Conservation (phyloP, 2,888 invertebrate species). For the Frankliniella intonsa region DNA sequence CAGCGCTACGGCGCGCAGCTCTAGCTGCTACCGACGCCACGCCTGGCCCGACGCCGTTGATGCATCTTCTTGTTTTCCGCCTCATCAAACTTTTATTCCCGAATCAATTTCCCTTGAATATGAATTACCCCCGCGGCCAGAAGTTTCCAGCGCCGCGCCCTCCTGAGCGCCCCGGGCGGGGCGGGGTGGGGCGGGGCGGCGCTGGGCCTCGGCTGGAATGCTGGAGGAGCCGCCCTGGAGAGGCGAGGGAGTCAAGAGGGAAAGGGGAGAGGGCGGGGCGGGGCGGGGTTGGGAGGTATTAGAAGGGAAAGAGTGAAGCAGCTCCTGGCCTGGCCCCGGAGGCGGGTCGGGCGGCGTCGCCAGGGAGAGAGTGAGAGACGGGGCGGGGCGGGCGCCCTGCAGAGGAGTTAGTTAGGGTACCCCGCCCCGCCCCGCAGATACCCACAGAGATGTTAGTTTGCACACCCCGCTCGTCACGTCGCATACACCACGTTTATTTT, state of each 20-base stretch:
- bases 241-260: not conserved
- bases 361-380: no score
- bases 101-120: constrained; percentile 25
- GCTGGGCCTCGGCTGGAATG: not conserved
- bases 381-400: no score
- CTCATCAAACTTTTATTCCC: constrained; percentile 25
- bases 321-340: no score
- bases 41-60: not conserved
- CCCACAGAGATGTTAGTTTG: no score
- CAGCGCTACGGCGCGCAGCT: not conserved
- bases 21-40: no score
- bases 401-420: no score
- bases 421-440: no score
- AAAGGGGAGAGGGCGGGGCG: not conserved
- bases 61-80: constrained; percentile 22
- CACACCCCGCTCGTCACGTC: no score
- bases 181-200: no score
- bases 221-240: not conserved
- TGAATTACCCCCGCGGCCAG: constrained; percentile 16
- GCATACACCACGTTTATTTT: no score
- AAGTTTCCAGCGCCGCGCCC: constrained; percentile 8
- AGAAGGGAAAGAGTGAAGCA: no score
- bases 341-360: no score
- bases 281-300: not conserved
- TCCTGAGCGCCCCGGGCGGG: constrained; percentile 1